Evolutionary conservation across 1,140 invertebrate genomes (phyloP).

Genomic region (Leucophenga varia): DNA sequence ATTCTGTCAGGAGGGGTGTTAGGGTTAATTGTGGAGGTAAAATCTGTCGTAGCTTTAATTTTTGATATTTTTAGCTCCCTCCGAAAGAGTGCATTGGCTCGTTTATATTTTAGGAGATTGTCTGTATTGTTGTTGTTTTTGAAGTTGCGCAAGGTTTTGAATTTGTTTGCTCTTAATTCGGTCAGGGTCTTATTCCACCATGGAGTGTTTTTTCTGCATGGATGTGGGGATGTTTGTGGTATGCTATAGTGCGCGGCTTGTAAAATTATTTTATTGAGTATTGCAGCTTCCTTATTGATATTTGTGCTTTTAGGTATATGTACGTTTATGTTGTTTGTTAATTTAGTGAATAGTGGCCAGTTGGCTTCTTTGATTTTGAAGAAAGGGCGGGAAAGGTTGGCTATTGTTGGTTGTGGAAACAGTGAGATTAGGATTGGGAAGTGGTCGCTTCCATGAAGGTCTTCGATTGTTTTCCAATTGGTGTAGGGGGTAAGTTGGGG

Average conservation of each 20-base stretch:
- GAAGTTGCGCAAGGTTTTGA: not conserved
- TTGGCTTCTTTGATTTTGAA: slow-evolving; percentile 5
- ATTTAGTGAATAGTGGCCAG: not conserved
- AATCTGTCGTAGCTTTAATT: not conserved
- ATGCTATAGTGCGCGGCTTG: slow-evolving; percentile 3
- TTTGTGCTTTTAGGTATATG: slow-evolving; percentile 1
- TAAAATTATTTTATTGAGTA: slow-evolving; percentile 4
- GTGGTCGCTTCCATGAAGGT: slow-evolving; percentile 4
- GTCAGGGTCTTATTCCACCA: slow-evolving; percentile 2
- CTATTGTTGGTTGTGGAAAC: not conserved
- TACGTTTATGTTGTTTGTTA: not conserved
- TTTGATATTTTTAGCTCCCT: slow-evolving; percentile 2
- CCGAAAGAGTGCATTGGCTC: slow-evolving; percentile 4
- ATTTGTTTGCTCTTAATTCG: slow-evolving; percentile 6
- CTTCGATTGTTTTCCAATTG: too few species aligned
- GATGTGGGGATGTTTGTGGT: not conserved
- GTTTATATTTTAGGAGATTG: slow-evolving; percentile 6
- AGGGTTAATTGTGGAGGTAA: not conserved
- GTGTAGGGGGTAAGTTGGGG: slow-evolving; percentile 3
- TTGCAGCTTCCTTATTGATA: slow-evolving; percentile 8
- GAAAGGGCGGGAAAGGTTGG: not conserved
- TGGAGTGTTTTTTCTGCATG: slow-evolving; percentile 1
- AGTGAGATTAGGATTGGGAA: slow-evolving; percentile 5
- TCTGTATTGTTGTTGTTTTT: slow-evolving; percentile 3
- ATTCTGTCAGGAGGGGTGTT: slow-evolving; percentile 4